These are phyloP conservation scores for Platyscapa corneri DNA, from an alignment of 1,140 invertebrate genomes.

Conservation along the genomic window DNA sequence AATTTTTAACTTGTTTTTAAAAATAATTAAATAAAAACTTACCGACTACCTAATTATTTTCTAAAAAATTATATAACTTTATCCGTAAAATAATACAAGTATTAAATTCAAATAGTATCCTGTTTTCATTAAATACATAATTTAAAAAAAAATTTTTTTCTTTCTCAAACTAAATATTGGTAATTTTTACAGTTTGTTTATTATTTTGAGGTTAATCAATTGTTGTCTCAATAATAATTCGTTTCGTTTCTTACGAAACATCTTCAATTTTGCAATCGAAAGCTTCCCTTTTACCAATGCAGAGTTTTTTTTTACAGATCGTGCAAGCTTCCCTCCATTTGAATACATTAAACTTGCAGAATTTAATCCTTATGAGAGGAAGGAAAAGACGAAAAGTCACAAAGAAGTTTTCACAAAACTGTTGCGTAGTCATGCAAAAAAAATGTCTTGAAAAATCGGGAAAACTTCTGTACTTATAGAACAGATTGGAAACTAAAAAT, in stretches of 20 bases:
- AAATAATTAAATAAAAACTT: no score
- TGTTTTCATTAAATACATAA: no score
- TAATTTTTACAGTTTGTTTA: neutral
- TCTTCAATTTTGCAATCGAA: neutral
- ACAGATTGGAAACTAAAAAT: neutral
- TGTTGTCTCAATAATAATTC: neutral
- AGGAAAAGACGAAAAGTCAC: neutral
- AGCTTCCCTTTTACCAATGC: neutral
- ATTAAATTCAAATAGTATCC: no score
- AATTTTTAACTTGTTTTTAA: no score
- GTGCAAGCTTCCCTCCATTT: neutral
- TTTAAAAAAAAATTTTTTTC: no score
- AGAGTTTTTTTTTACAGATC: neutral
- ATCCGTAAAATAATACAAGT: no score
- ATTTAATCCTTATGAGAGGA: neutral
- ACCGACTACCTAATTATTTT: no score
- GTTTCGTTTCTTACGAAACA: neutral
- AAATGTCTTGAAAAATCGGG: neutral
- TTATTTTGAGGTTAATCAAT: neutral
- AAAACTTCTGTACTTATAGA: slow-evolving; percentile 18
- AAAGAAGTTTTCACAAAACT: slow-evolving; percentile 12
- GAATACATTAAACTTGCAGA: slow-evolving; percentile 18
- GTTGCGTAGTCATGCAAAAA: neutral
- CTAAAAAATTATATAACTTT: no score
- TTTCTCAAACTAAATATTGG: neutral